These are phyloP conservation scores for Epistrophella euchroma DNA, from an alignment of 2,888 invertebrate species.

Conservation along the genomic window DNA sequence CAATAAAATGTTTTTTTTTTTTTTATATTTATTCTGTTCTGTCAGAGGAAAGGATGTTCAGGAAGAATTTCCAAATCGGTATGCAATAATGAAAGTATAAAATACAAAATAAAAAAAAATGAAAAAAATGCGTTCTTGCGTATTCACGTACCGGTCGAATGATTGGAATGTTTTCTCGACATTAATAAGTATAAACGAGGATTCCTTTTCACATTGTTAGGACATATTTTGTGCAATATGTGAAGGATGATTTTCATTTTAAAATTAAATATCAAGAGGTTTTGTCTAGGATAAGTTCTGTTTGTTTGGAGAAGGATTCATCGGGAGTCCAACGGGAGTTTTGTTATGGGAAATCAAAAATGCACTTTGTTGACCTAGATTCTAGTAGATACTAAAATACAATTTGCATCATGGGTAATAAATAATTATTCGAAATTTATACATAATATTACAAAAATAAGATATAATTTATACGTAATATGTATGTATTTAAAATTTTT, in stretches of 20 bases:
- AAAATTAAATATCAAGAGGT: not conserved
- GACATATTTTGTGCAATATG: not conserved
- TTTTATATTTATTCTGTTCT: not conserved
- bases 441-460: too few species aligned
- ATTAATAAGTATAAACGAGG: not conserved
- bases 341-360: not conserved
- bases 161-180: slow-evolving; percentile 18
- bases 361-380: not conserved
- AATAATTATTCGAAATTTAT: too few species aligned
- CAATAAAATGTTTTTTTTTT: slow-evolving; percentile 7
- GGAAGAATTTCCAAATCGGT: slow-evolving; percentile 21
- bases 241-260: slow-evolving; percentile 4
- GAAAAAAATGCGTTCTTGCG: not conserved
- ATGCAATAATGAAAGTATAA: slow-evolving; percentile 25
- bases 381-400: too few species aligned
- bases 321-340: not conserved
- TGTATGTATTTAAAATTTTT: too few species aligned
- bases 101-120: not conserved
- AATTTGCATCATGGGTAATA: too few species aligned
- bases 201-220: slow-evolving; percentile 8
- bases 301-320: not conserved
- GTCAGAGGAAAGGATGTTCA: not conserved
- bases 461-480: too few species aligned
- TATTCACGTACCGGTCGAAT: slow-evolving; percentile 4
- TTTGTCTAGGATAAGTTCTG: not conserved